A percentile compares a stretch with the other conserved stretches of the same genome.
These are phyloP conservation scores for Steinernema scapterisci DNA, from an alignment of 2,888 invertebrate genomes.

Conservation along the genomic window DNA sequence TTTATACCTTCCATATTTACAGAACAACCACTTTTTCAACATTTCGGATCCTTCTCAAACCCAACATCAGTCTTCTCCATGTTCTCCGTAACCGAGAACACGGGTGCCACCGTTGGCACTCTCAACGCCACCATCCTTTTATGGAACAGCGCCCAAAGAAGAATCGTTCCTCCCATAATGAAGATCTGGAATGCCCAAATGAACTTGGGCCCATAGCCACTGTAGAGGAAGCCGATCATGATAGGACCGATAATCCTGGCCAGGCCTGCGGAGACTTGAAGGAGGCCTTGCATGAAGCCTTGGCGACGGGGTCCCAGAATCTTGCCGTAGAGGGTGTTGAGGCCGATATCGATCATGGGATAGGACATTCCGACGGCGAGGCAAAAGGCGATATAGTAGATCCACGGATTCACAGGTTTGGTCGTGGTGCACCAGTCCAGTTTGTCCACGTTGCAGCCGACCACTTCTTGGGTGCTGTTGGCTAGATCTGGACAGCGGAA, in stretches of 20 bases:
- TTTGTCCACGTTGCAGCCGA: conserved; percentile 39
- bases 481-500: neutral
- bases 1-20: too few species aligned
- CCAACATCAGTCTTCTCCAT: too few species aligned
- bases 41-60: too few species aligned
- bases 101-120: neutral
- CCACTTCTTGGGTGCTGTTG: neutral
- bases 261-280: conserved; percentile 46
- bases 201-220: neutral
- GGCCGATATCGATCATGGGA: conserved; percentile 39
- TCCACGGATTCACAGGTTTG: conserved; percentile 37
- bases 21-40: too few species aligned
- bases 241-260: conserved; percentile 41
- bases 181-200: neutral
- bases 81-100: too few species aligned
- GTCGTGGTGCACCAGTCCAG: conserved; percentile 37
- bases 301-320: conserved; percentile 52
- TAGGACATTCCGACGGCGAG: conserved; percentile 39
- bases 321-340: conserved; percentile 40
- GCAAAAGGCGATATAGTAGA: conserved; percentile 39
- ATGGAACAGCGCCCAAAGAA: neutral
- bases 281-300: conserved; percentile 47
- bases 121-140: neutral
- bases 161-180: neutral
- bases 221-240: conserved; percentile 14